Base-by-base conservation (phyloP, 2,797 vertebrate species). In the Nyctibius grandis region DNA sequence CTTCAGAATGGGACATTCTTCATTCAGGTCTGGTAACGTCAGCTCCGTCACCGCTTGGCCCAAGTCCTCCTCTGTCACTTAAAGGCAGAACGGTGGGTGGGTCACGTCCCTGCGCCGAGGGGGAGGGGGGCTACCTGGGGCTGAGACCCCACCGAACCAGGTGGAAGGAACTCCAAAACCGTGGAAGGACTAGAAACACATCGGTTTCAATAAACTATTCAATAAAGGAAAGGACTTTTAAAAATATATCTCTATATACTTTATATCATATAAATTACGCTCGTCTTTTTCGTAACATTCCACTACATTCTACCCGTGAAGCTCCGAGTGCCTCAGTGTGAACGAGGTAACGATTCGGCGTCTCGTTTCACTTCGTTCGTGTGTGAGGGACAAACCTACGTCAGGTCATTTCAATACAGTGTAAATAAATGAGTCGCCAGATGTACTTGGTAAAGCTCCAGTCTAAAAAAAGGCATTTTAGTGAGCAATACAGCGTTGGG, bases 171-270 rank as follows among this genome's bases (percentile, higher is more conserved):
- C 59, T 44, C 63, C 77, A 16, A 5, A 0, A 7, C 20, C 2
- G 0, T 13, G 34, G 45, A 34, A n/a, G 87, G 89, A 75, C 25
- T 25, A 57, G 70, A 84, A 91, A 86, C 19, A 69, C 45, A 15
- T 26, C 0, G 8, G 73, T 63, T 88, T 84, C 51, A 22, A 89
- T 75, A 96, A 96, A 87, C 80, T 94, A 75, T 80, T 85, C 48
- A 51, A 51, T 80, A 93, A 92, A 77, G 88, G 93, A 95, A 90
- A 64, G 40, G 73, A 67, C 8, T 93, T 95, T 85, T 3, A 97
- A 97, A 97, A 97, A 97, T 95, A 97, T 67, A 97, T 95, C 86
- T 97, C 93, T 97, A 10, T 96, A 81, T 88, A 96, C 59, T 95
- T 95, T 67, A 20, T 95, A 77, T 86, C 91, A 85, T 96, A 97